phyloP scores from a whole-genome alignment of 2,888 invertebrate species.

The Strigamia maritima region DNA sequence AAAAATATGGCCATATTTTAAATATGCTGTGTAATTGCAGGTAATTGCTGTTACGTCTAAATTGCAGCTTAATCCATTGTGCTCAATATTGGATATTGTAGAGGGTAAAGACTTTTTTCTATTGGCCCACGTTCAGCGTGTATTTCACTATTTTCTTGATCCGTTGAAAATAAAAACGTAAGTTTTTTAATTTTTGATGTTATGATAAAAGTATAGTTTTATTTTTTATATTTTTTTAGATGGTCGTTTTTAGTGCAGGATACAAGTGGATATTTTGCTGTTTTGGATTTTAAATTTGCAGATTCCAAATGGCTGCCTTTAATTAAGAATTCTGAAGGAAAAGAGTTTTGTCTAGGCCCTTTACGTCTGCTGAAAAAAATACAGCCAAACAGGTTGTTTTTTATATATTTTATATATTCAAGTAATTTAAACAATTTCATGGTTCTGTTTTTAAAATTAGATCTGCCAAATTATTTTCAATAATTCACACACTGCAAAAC shows the following conservation, averaged over 20 bases:
- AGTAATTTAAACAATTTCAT: neutral
- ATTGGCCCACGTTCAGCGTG: neutral
- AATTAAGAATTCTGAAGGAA: neutral
- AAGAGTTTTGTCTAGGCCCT: neutral
- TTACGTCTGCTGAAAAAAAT: neutral
- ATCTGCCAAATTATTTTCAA: neutral
- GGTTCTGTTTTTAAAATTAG: neutral
- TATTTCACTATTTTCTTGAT: neutral
- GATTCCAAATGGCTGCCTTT: neutral
- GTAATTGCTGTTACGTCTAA: neutral
- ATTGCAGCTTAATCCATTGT: neutral
- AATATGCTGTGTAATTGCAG: neutral
- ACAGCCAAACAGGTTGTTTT: neutral
- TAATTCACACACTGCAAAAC: neutral
- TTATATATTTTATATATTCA: neutral
- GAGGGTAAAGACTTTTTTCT: neutral
- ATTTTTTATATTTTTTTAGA: neutral
- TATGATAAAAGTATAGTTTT: neutral
- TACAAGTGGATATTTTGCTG: neutral
- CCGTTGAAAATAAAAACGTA: neutral
- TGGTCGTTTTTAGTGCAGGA: neutral
- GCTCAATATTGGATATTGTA: neutral
- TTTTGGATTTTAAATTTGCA: neutral
- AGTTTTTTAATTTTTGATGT: neutral
- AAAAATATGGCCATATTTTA: too few relatives aligned